Evolutionary conservation across 2,113 vertebrate genomes (phyloP).

Genomic region (Cololabis saira): DNA sequence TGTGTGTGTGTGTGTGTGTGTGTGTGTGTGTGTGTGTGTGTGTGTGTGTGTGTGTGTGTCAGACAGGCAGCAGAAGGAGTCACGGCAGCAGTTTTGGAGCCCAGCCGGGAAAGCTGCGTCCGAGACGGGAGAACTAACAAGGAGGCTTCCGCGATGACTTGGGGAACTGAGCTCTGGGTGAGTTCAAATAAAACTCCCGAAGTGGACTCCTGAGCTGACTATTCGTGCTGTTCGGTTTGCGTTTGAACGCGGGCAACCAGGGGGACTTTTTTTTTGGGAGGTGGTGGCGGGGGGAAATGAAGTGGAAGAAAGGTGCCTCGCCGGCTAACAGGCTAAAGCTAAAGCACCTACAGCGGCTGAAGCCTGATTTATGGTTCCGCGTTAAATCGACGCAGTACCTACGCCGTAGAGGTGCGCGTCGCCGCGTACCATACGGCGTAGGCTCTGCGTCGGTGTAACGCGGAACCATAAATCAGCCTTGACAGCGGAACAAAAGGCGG

Average conservation of each 20-base stretch:
- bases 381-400: no score
- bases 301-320: conserved; percentile 55
- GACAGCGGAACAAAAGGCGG: conserved; percentile 74
- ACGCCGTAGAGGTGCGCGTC: no score
- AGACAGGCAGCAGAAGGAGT: conserved; percentile 51
- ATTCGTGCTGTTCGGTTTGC: neutral
- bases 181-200: conserved; percentile 28
- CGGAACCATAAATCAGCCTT: no score
- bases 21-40: conserved; percentile 27
- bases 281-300: neutral
- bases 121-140: conserved; percentile 57
- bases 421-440: no score
- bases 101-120: conserved; percentile 57
- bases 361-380: no score
- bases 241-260: neutral
- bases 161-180: conserved; percentile 81
- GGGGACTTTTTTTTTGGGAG: conserved; percentile 5
- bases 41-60: conserved; percentile 36
- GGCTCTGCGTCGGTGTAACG: no score
- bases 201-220: neutral
- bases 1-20: neutral
- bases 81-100: conserved; percentile 52
- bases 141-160: conserved; percentile 71
- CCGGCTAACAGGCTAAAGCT: conserved; percentile 59
- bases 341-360: conserved; percentile 64